These are phyloP conservation scores for Tinea trinotella DNA, from an alignment of 2,888 invertebrate species.

Conservation along the genomic window DNA sequence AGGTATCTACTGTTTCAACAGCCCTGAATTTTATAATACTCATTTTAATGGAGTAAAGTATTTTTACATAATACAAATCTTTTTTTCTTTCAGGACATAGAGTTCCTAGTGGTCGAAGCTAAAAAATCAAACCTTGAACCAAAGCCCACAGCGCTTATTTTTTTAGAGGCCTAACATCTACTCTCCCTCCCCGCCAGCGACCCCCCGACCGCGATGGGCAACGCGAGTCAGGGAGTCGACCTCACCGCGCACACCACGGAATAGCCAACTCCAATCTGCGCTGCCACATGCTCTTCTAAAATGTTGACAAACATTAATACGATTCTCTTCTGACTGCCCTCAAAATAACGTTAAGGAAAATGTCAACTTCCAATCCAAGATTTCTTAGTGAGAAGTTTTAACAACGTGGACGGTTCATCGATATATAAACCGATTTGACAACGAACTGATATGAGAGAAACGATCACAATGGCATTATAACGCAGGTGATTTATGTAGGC, in stretches of 20 bases:
- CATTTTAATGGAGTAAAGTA: too few relatives aligned
- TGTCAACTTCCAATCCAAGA: background rate
- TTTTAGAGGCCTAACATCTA: constrained; percentile 94
- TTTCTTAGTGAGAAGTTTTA: background rate
- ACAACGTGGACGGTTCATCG: background rate
- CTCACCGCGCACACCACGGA: constrained; percentile 76
- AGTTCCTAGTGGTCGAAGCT: constrained; percentile 93
- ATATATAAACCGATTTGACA: constrained; percentile 21
- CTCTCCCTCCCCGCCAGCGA: constrained; percentile 89
- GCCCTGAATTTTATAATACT: too few relatives aligned
- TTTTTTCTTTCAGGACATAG: constrained; percentile 78
- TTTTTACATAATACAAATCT: background rate
- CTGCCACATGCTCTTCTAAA: constrained; percentile 71
- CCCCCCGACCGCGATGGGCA: constrained; percentile 79
- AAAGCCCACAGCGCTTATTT: constrained; percentile 91
- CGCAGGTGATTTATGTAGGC: constrained; percentile 52
- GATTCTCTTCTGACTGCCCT: constrained; percentile 9
- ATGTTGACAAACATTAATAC: constrained; percentile 21
- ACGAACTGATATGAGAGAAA: constrained; percentile 43
- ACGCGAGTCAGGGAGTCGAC: constrained; percentile 73
- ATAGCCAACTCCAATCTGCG: constrained; percentile 74
- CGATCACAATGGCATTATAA: constrained; percentile 29
- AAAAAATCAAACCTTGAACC: constrained; percentile 93
- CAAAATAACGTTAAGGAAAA: background rate
- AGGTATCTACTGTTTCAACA: too few relatives aligned